Conservation (phyloP, 2,113 vertebrate species). For the Morphnarchus princeps region DNA sequence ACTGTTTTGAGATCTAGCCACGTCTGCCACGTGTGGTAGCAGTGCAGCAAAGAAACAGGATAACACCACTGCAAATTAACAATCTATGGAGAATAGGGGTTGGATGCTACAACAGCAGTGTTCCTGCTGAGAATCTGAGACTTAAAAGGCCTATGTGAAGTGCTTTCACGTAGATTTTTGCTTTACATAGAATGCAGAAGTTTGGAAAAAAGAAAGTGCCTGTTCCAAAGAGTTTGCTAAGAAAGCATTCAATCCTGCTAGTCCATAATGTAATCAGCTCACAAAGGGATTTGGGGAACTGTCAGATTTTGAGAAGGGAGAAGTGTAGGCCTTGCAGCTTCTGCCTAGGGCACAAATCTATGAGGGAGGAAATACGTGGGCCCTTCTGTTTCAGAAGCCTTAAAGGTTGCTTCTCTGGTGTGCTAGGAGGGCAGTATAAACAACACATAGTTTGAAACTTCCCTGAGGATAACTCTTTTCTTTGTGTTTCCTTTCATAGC, state of each 20-base stretch:
- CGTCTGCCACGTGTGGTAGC: not conserved
- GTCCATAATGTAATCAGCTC: not conserved
- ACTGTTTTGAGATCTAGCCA: not conserved
- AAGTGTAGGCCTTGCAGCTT: not conserved
- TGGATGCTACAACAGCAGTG: not conserved
- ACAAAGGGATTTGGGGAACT: not conserved
- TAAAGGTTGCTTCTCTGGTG: not conserved
- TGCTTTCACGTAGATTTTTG: not conserved
- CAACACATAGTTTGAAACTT: not conserved
- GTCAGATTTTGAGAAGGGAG: not conserved
- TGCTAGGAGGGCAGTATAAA: not conserved
- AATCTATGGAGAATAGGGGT: not conserved
- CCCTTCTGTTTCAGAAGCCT: not conserved
- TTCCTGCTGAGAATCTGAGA: not conserved
- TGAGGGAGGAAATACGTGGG: rapidly evolving
- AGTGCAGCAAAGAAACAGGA: not conserved
- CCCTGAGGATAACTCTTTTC: not conserved
- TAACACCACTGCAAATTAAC: not conserved
- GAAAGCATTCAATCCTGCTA: not conserved
- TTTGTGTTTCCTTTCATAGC: not conserved
- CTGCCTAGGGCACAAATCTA: not conserved
- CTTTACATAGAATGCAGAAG: not conserved
- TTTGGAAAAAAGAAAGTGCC: not conserved
- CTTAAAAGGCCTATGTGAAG: not conserved
- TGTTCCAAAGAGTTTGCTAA: not conserved